Base-by-base conservation (phyloP, 2,888 invertebrate genomes). In the Nomada fucata region DNA sequence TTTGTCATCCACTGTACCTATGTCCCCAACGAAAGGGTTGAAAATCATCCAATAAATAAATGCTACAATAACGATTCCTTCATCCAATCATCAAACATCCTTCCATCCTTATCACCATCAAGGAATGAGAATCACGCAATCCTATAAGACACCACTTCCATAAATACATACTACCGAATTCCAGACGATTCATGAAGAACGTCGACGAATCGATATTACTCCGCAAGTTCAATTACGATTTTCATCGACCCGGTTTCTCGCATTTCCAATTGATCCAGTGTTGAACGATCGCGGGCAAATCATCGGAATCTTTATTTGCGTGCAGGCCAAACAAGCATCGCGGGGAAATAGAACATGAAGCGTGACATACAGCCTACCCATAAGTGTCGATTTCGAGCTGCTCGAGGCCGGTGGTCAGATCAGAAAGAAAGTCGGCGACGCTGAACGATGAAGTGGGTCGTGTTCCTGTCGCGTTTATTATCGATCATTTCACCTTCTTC, bases 401-500 rank as follows among this genome's bases (percentile, higher is more conserved):
- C 68, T 55, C 53, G 57, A 57, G 64, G 59, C 47, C 55, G 72
- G 13, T 13, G 76, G 70, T 76, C 75, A 75, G 81, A 86, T 86
- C 76, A 65, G 76, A 77, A 88, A 86, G 88, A 88, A 88, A 88
- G 88, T 88, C 64, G 63, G 64, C 70, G 74, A 73, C 60, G 75
- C 42, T 57, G 67, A 29, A 74, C 76, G 80, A 84, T 74, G 67
- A 88, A 86, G 87, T 88, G 83, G 88, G 88, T 85, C 85, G 82
- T 83, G 71, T 73, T 72, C 64, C 78, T 81, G 78, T 63, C 64
- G 78, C 73, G 79, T 83, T 88, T 84, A 88, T 88, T 86, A 86
- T 86, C 82, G 81, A 74, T 84, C 83, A 84, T 83, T 88, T 88
- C 84, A 84, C 83, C 82, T 86, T 88, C 82, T 80, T 79, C 83